phyloP scores from a whole-genome alignment of 1,140 invertebrate genomes.

The Megalonaias nervosa region DNA sequence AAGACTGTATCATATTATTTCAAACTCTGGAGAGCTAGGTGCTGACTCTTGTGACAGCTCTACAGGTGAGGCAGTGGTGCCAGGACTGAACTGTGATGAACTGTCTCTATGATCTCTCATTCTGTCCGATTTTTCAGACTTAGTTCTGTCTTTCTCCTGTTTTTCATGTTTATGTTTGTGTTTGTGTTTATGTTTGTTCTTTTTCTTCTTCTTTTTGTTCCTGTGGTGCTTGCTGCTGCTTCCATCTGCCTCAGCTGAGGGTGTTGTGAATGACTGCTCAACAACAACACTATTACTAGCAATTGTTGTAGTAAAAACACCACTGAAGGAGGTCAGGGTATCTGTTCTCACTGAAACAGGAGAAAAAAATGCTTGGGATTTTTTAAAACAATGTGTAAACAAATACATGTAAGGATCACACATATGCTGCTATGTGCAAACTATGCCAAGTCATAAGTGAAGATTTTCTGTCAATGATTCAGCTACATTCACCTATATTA shows the following conservation, averaged over 20 bases:
- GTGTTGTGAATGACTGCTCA: not conserved
- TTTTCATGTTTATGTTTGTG: constrained; percentile 70
- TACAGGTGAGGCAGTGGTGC: constrained; percentile 24
- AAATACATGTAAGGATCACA: not conserved
- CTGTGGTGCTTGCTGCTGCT: constrained; percentile 41
- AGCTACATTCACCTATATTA: too few species aligned
- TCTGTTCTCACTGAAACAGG: constrained; percentile 4
- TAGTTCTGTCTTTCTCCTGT: constrained; percentile 55
- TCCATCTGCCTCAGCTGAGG: constrained; percentile 8
- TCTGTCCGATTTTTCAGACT: constrained; percentile 37
- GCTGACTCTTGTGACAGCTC: constrained; percentile 33
- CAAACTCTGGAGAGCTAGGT: constrained; percentile 63
- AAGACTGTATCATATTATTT: constrained; percentile 45
- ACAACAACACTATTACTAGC: not conserved
- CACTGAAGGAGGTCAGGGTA: constrained; percentile 41
- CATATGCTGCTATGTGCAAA: too few species aligned
- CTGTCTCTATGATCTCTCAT: constrained; percentile 33
- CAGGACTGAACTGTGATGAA: constrained; percentile 39
- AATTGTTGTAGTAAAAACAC: constrained; percentile 27
- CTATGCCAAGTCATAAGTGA: too few species aligned
- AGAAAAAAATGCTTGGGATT: not conserved
- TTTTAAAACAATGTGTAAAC: not conserved
- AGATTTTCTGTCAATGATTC: too few species aligned
- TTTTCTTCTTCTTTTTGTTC: constrained; percentile 76
- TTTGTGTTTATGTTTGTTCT: constrained; percentile 73